These are phyloP conservation scores for Neuroscelio doddi DNA, from an alignment of 2,888 invertebrate genomes.

Conservation along the genomic window DNA sequence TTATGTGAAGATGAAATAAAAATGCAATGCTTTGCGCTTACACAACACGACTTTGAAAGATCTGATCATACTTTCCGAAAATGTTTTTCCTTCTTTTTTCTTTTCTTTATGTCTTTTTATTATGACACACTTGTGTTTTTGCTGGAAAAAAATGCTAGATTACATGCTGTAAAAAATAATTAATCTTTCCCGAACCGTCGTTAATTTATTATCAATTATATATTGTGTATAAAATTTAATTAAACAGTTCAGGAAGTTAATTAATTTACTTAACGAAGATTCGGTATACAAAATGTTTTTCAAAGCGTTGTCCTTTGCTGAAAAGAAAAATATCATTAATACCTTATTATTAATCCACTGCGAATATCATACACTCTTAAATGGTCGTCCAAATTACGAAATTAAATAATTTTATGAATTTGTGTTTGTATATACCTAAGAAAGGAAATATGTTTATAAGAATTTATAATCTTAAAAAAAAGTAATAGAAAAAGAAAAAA, in stretches of 20 bases:
- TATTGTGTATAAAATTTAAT: background rate
- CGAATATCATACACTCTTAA: conserved; percentile 3
- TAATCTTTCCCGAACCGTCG: conserved; percentile 53
- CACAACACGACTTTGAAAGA: conserved; percentile 11
- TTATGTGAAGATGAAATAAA: no score
- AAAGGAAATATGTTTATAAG: no score
- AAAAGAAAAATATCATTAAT: conserved; percentile 60
- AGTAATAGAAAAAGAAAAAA: conserved; percentile 2
- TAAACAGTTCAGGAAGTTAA: background rate
- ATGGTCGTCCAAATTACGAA: conserved; percentile 6
- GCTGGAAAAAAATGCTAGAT: conserved; percentile 55
- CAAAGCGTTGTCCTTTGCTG: conserved; percentile 63
- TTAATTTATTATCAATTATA: conserved; percentile 36
- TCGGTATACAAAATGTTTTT: conserved; percentile 52
- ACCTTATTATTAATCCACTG: conserved; percentile 15
- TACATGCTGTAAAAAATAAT: conserved; percentile 64
- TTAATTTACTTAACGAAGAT: conserved; percentile 55
- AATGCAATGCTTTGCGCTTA: no score
- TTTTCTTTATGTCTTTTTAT: conserved; percentile 23
- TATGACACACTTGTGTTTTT: conserved; percentile 21
- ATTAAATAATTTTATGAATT: background rate
- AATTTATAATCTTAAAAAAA: no score
- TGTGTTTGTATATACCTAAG: background rate
- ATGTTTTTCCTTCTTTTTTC: conserved; percentile 7
- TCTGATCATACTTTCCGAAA: conserved; percentile 12